These are phyloP conservation scores for Chydorus sphaericus DNA, from an alignment of 2,888 invertebrate species.

Conservation along the genomic window DNA sequence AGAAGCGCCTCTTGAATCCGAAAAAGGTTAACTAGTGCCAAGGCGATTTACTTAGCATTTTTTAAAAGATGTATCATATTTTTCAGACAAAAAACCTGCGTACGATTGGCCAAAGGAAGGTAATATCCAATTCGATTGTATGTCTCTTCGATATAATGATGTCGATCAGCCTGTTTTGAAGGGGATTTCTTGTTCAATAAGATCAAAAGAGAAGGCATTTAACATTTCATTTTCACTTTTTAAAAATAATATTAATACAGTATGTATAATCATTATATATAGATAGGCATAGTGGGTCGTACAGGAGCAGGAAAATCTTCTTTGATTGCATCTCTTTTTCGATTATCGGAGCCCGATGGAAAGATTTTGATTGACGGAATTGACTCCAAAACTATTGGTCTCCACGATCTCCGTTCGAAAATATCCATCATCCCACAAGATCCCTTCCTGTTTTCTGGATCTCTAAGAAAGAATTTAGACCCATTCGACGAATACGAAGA, in stretches of 20 bases:
- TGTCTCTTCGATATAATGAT: slow-evolving; percentile 28
- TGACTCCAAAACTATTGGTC: slow-evolving; percentile 39
- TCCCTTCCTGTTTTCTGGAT: slow-evolving; percentile 28
- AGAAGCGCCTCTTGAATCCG: slow-evolving; percentile 48
- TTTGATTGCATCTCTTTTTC: slow-evolving; percentile 50
- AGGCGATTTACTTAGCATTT: not conserved
- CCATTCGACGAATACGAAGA: slow-evolving; percentile 28
- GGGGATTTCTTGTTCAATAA: slow-evolving; percentile 29
- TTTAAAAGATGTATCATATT: not conserved
- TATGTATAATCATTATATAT: too few species aligned
- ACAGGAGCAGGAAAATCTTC: slow-evolving; percentile 56
- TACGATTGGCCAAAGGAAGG: slow-evolving; percentile 31
- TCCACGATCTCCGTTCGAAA: slow-evolving; percentile 33
- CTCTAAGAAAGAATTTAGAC: slow-evolving; percentile 28
- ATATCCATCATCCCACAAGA: slow-evolving; percentile 36
- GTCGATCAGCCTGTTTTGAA: slow-evolving; percentile 34
- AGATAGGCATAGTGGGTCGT: slow-evolving; percentile 54
- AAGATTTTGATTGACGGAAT: slow-evolving; percentile 49
- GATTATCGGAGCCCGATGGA: slow-evolving; percentile 49
- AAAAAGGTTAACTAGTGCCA: slow-evolving; percentile 28
- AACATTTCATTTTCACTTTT: not conserved
- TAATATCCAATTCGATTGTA: slow-evolving; percentile 20
- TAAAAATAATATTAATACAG: too few species aligned
- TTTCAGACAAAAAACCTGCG: slow-evolving; percentile 31
- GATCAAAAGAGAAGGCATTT: slow-evolving; percentile 32